Evolutionary conservation across 2,888 invertebrate species (phyloP), one percentile per base, ranked within the genome.

Genomic region (Baccha elongata): DNA sequence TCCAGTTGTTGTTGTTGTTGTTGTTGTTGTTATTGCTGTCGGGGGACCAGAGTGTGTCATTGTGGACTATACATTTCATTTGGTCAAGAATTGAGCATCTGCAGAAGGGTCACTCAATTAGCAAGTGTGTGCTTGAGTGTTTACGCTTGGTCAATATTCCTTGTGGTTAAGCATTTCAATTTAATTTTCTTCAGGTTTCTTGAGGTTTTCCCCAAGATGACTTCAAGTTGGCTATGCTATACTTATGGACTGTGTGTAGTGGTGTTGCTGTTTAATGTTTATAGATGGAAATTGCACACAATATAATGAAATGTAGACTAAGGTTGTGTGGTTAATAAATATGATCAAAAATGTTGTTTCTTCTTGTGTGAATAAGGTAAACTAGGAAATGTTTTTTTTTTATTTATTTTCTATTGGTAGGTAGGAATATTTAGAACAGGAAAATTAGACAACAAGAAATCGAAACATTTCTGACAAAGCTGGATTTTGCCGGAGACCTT

Each of bases 31-130:
- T 29, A 13, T 35, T 52, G 13, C 29, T 42, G n/a, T 58, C 26
- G 1, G 17, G 19, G 40, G 52, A 52, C 29, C 8, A 52, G 3
- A 46, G 60, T 60, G 37, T 76, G 55, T 64, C 72, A 83, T 68
- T 78, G 72, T 72, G 65, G 67, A 83, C 81, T 78, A n/a, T n/a
- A 72, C 83, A 83, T 78, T 64, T 78, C 83, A 83, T 78, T 83
- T 73, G 72, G 48, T 26, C 55, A 53, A 48, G 48, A 44, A 46
- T 68, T 83, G 83, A 78, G 72, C 68, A 73, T 78, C 58, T 83
- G 83, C 64, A 78, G 78, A 83, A 83, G 83, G 83, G 72, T 73
- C 83, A 83, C 72, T 83, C 83, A 83, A 83, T 83, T 83, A 83
- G 83, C 83, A 83, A 83, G 83, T 83, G 83, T 83, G 83, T 78